Base-by-base conservation (phyloP, 2,888 invertebrate genomes). In the Drosophila kambysellisi region DNA sequence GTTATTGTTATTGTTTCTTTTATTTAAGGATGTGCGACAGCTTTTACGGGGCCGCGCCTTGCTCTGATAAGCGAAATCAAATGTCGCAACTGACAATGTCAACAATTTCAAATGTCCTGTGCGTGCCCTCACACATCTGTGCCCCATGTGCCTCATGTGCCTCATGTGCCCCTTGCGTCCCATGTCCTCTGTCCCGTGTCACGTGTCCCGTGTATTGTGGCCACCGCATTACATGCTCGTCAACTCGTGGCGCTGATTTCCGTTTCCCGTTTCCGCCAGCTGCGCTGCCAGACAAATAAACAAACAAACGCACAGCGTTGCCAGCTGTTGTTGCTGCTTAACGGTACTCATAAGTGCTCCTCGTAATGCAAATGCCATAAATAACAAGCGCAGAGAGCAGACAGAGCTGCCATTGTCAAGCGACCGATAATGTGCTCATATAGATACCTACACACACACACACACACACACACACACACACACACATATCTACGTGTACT, bases 11-110 rank as follows among this genome's bases (percentile, higher is more conserved):
- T 57, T 57, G 41, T 57, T 72, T 64, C 20, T 43, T 59, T 59
- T 54, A 48, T 67, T 66, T 67, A 37, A 30, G 61, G 59, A 85
- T 77, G 69, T 83, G 86, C 58, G 74, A 88, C 74, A 71, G 29
- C 72, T 88, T 86, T 82, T 88, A 88, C 73, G 83, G 65, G 70
- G 69, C 41, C 50, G 75, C 79, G 63, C 66, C 74, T 67, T 67
- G 70, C 65, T 63, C 75, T 74, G 83, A 88, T 84, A 88, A 84
- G 84, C 87, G 79, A 86, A 88, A 88, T 83, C 83, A 84, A 84
- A 84, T 88, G 89, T 84, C 87, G 53, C 81, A 86, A 72, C 82
- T 77, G 83, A 78, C 73, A 88, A 83, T 84, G 83, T 86, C 77
- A 84, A 88, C 88, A 84, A 83, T 88, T 81, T 78, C 66, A 75